A percentile compares a stretch with the other conserved stretches of the same genome.
phyloP scores from a whole-genome alignment of 2,797 vertebrate species.

The Peromyscus nudipes region DNA sequence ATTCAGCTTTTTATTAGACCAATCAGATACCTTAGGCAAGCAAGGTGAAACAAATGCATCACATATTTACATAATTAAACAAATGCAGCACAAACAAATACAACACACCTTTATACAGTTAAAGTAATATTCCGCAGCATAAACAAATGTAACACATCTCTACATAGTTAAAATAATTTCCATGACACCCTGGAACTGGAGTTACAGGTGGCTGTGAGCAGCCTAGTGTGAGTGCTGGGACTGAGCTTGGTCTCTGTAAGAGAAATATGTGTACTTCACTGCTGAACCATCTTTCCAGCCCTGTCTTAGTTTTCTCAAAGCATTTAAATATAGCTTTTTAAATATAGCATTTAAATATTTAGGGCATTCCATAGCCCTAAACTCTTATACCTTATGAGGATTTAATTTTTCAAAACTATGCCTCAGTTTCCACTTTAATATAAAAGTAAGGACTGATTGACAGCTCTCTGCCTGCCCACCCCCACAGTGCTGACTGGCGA shows the following conservation, averaged over 20 bases:
- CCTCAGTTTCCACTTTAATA: conserved; percentile 46
- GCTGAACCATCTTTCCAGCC: neutral
- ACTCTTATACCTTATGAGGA: neutral
- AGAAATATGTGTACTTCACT: neutral
- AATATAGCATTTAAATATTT: neutral
- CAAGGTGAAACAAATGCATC: neutral
- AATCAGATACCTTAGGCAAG: neutral
- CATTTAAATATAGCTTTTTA: neutral
- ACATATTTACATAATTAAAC: neutral
- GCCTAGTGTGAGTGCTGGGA: neutral
- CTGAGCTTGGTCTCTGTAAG: neutral
- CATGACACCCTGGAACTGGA: neutral
- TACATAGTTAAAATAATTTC: neutral
- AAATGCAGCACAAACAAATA: no score
- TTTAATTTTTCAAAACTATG: conserved; percentile 33
- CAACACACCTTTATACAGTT: no score
- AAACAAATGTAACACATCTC: neutral
- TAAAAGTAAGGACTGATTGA: neutral
- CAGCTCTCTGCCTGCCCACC: neutral
- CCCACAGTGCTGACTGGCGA: neutral
- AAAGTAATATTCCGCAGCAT: neutral
- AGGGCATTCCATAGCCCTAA: conserved; percentile 13
- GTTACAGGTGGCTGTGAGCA: neutral
- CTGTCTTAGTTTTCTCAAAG: neutral
- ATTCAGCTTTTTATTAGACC: neutral